Percentiles rank a stretch among this genome's conserved stretches.
phyloP scores from a whole-genome alignment of 2,113 vertebrate species.

The Chiloscyllium plagiosum region DNA sequence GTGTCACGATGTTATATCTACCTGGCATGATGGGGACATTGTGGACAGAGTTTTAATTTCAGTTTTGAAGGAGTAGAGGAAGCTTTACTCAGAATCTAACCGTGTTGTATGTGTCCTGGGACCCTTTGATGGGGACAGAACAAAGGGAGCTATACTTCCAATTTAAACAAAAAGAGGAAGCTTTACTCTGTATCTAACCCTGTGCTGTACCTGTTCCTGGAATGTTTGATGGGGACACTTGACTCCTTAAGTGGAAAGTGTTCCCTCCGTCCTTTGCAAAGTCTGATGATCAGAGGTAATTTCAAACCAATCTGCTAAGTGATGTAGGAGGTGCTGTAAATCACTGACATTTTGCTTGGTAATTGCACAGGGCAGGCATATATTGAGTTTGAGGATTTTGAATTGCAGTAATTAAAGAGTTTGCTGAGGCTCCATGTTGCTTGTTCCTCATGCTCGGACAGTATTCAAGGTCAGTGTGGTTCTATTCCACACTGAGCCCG shows the following conservation, averaged over 20 bases:
- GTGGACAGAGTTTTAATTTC: too few relatives aligned
- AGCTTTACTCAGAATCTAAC: too few relatives aligned
- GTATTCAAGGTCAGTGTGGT: neutral
- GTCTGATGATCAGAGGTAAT: neutral
- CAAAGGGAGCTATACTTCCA: too few relatives aligned
- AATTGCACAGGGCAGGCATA: neutral
- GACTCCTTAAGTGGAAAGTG: neutral
- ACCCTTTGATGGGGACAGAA: too few relatives aligned
- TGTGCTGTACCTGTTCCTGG: neutral
- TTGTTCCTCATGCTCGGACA: neutral
- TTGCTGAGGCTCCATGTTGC: neutral
- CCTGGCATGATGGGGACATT: too few relatives aligned
- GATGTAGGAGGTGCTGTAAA: neutral
- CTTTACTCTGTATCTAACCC: neutral
- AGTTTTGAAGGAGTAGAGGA: too few relatives aligned
- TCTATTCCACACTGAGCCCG: neutral
- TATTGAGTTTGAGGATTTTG: neutral
- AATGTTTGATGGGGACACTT: slow-evolving; percentile 8
- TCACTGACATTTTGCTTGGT: neutral
- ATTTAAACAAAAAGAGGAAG: neutral
- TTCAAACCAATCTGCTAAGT: neutral
- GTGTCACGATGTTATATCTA: too few relatives aligned
- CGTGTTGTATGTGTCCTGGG: too few relatives aligned
- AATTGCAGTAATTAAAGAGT: neutral
- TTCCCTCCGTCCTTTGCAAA: neutral